phyloP scores from a whole-genome alignment of 2,888 invertebrate genomes.

The Tetanocera ferruginea region DNA sequence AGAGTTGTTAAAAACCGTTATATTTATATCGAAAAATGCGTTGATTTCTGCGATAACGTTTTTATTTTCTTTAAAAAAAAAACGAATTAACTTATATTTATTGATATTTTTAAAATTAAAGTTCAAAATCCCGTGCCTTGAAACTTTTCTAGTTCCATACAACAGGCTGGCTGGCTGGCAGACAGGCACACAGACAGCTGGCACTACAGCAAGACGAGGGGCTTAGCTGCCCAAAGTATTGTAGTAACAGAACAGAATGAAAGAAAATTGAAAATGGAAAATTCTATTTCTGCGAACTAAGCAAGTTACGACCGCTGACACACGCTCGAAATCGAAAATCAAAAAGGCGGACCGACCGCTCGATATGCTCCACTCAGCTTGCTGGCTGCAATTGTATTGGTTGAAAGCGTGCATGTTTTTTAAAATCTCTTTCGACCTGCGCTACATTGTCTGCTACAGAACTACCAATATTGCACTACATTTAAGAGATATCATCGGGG shows the following conservation, averaged over 20 bases:
- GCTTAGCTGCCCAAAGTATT: conserved; percentile 19
- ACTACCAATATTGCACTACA: background rate
- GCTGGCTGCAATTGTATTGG: conserved; percentile 15
- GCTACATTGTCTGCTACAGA: conserved; percentile 1
- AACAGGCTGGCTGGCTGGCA: conserved; percentile 20
- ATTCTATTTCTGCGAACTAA: conserved; percentile 24
- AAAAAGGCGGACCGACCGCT: background rate
- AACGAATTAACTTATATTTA: background rate
- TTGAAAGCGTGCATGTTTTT: conserved; percentile 4
- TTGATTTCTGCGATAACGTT: background rate
- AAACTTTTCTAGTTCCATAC: conserved; percentile 28
- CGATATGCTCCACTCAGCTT: conserved; percentile 19
- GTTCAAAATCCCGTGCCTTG: conserved; percentile 25
- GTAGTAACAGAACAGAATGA: conserved; percentile 4
- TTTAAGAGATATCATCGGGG: background rate
- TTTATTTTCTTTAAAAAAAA: background rate
- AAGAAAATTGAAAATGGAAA: conserved; percentile 20
- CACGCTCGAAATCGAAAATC: conserved; percentile 20
- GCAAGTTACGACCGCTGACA: conserved; percentile 13
- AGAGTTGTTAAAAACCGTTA: background rate
- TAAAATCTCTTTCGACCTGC: background rate
- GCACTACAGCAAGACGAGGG: conserved; percentile 19
- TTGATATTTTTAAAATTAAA: conserved; percentile 10
- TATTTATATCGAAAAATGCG: background rate
- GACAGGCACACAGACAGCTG: conserved; percentile 29